Evolutionary conservation across 1,140 invertebrate species (phyloP), one percentile per base, ranked within the genome.

Genomic region (Microplitis demolitor): DNA sequence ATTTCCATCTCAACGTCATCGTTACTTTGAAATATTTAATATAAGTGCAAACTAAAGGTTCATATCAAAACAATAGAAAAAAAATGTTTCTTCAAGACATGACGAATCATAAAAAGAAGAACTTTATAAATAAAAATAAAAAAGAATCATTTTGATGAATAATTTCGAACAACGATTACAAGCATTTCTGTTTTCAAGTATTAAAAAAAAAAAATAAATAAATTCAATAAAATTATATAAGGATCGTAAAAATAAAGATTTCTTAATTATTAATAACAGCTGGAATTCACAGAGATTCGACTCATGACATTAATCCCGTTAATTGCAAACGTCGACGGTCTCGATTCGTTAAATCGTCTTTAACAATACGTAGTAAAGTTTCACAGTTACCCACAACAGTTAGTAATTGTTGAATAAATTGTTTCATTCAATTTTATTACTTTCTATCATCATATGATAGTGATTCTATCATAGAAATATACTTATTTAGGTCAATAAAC

Each of bases 271-370:
- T 33, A 58, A 58, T 58, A 24, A 58, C 8, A 16, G 56, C 24
- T 58, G 56, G 33, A 62, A 70, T 70, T 70, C 58, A 33, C 54
- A 14, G 37, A 51, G 56, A 70, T 70, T 62, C 61, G 45, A 70
- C 68, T 24, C 58, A 34, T 24, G 39, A 61, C 60, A 62, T 70
- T 70, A 70, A 70, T 70, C 58, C 68, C 60, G 68, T 70, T 70
- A 70, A 70, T 70, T 70, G 45, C 16, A 35, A 39, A 24, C 35
- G 54, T 70, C 56, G 31, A 69, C 53, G 24, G 35, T 62, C 60
- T 62, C 67, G 39, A 45, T 69, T 69, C 33, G 37, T 60, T 34
- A 60, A 39, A 37, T 69, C 14, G 35, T 62, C 60, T 62, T 62
- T 37, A 35, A 58, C 56, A 58, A 58, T 58, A 58, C 31, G 33